phyloP scores from a whole-genome alignment of 2,113 vertebrate species.

The Zeus faber region DNA sequence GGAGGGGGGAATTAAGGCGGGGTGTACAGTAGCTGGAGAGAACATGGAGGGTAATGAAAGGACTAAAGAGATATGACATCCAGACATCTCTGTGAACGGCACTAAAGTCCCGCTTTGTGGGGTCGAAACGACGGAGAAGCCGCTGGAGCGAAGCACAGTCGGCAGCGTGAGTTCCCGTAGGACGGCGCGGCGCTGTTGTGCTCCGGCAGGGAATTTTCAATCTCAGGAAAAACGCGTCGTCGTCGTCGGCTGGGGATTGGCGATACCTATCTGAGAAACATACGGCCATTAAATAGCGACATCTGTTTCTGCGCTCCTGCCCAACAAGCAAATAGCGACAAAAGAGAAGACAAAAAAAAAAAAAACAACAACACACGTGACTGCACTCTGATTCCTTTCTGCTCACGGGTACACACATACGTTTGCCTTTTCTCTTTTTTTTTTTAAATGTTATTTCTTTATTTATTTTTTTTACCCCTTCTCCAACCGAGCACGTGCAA shows the following conservation, averaged over 20 bases:
- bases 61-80: conserved; percentile 16
- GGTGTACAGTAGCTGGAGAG: conserved; percentile 9
- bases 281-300: conserved; percentile 17
- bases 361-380: conserved; percentile 20
- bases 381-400: no score
- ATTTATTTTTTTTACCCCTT: neutral
- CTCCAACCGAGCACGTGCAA: neutral
- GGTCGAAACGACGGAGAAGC: no score
- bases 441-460: conserved; percentile 2
- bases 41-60: conserved; percentile 6
- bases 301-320: no score
- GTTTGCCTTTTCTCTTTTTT: conserved; percentile 27
- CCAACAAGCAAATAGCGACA: conserved; percentile 9
- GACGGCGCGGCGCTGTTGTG: no score
- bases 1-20: conserved; percentile 26
- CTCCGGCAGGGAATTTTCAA: no score
- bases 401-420: neutral
- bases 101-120: no score
- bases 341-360: conserved; percentile 29
- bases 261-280: conserved; percentile 29
- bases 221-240: no score
- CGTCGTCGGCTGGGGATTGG: neutral
- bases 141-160: no score
- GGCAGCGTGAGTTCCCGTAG: no score
- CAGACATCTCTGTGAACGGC: conserved; percentile 12